A percentile compares a stretch with the other conserved stretches of the same genome.
Conservation (phyloP, 2,888 invertebrate species). For the Volucella zonaria region DNA sequence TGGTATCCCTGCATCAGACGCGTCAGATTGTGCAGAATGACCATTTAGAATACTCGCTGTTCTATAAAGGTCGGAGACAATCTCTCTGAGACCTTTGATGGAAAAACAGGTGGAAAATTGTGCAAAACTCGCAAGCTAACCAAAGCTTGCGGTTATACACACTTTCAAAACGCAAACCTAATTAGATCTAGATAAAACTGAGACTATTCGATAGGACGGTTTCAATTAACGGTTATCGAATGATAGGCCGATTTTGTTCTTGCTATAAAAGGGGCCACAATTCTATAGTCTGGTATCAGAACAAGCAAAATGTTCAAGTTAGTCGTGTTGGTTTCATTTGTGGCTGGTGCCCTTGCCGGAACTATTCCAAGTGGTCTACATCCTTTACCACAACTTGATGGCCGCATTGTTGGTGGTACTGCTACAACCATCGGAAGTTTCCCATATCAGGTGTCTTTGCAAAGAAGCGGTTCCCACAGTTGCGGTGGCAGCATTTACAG, state of each 20-base stretch:
- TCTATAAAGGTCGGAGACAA: too few relatives aligned
- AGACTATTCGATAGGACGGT: too few relatives aligned
- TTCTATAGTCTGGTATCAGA: not conserved
- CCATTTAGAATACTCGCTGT: too few relatives aligned
- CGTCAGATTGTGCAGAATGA: too few relatives aligned
- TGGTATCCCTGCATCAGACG: too few relatives aligned
- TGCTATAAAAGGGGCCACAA: constrained; percentile 1
- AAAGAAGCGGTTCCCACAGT: constrained; percentile 5
- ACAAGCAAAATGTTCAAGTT: constrained; percentile 76
- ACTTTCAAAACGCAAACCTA: too few relatives aligned
- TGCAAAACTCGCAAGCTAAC: too few relatives aligned
- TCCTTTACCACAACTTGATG: constrained; percentile 75
- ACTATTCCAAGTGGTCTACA: constrained; percentile 76
- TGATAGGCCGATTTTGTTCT: not conserved
- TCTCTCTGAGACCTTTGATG: too few relatives aligned
- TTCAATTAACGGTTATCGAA: too few relatives aligned
- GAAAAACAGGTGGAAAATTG: too few relatives aligned
- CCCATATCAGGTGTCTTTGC: constrained; percentile 71
- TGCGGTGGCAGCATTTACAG: constrained; percentile 45
- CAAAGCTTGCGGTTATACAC: too few relatives aligned
- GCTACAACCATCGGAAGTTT: constrained; percentile 46
- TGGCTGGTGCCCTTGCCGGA: constrained; percentile 76
- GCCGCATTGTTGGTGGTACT: constrained; percentile 74
- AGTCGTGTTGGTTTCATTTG: constrained; percentile 73
- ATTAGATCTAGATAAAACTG: too few relatives aligned